Evolutionary conservation across 1,140 invertebrate species (phyloP), one percentile per base, ranked within the genome.

Genomic region (Schlechtendalia chinensis): DNA sequence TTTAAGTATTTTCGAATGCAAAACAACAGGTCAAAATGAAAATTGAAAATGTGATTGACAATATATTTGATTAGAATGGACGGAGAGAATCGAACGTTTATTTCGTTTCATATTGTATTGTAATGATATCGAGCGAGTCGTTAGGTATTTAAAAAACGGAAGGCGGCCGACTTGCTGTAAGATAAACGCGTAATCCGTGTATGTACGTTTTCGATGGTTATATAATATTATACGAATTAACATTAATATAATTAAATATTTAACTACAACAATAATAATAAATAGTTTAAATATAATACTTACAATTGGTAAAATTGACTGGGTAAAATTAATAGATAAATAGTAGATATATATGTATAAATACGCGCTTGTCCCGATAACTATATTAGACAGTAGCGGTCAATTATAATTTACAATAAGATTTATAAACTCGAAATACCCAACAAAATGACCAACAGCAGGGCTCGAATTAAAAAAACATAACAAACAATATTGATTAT

Each of bases 121-220:
- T 50, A 50, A 50, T 12, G 12, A 50, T 50, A 50, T 50, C 47
- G 14, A 50, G 47, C 12, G 12, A 12, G 47, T 1, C 5, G 47
- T 14, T 54, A 54, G 16, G 53, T 69, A 17, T 47, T 47, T 69
- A 47, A 17, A 69, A 69, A 14, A 63, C 17, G 17, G 17, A 69
- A 69, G 14, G 32, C 17, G 17, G 17, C 27, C 29, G 0, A 32
- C 29, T 63, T 19, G 32, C 17, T 67, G 19, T 61, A 61, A 27
- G 24, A 65, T 65, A n/a, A 69, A 50, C 12, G 39, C 45, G 45
- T 69, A 69, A 69, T 69, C 50, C 67, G 67, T 50, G n/a, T 69
- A 50, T 17, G 67, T 39, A 8, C 32, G 32, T 69, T 47, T 8
- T n/a, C n/a, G 39, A 69, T 47, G 0, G 19, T 69, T 45, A 69